Evolutionary conservation across 1,140 invertebrate species (phyloP), one percentile per base, ranked within the genome.

Genomic region (Brachionus paranguensis): DNA sequence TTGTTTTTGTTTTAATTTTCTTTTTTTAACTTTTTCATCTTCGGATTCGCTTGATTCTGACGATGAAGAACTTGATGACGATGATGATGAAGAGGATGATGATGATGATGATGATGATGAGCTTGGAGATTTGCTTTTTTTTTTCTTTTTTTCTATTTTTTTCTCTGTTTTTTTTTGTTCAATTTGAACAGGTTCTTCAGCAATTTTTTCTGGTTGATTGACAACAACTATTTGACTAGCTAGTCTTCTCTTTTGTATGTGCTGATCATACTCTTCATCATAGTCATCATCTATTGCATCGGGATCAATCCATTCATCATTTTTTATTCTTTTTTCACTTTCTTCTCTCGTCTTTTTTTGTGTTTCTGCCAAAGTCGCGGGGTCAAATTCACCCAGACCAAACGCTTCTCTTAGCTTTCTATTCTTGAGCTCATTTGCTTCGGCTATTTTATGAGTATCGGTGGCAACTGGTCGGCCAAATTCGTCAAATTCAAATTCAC

Each of bases 401-500:
- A 99, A 97, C 0, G 96, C 96, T 88, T 96, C 94, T 64, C 95
- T 92, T 74, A 98, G 90, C 74, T 93, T 93, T 7, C 94, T 94
- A 92, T 98, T 98, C 89, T 98, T 97, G 87, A 96, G 94, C 87
- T 95, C 94, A 88, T 97, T 96, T n/a, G 96, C 95, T 89, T 96
- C 95, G 2, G 96, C 96, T 83, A 97, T 92, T 88, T 97, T 94
- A 91, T 98, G 96, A 64, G 95, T 97, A 87, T 97, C 96, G 79
- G 94, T 94, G 24, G 95, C 94, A 90, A 92, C 90, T 86, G 93
- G 91, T 88, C 93, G 91, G 83, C 93, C 93, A 88, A 92, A 93
- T 88, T 94, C 92, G 91, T 94, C 93, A 86, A 91, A 91, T 47
- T 92, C 90, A 85, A 92, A 85, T 29, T 85, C 85, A 87, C 87